A percentile compares a stretch with the other conserved stretches of the same genome.
Evolutionary conservation across 2,113 vertebrate species (phyloP).

Genomic region (Artemisiospiza belli): DNA sequence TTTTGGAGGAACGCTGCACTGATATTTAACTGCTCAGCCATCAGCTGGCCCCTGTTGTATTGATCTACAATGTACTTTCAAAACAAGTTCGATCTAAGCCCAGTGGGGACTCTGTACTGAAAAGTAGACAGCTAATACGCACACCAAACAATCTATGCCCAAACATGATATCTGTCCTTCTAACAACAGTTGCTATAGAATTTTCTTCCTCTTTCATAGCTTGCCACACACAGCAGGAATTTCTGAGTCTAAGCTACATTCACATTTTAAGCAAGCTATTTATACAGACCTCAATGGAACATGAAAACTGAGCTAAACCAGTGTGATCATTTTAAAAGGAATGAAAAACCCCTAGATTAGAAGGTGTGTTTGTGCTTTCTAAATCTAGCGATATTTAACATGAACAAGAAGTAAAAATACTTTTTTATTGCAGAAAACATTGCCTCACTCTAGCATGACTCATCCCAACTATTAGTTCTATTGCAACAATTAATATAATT

Average conservation of each 20-base stretch:
- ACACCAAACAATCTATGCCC: constrained; percentile 45
- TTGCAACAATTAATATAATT: neutral
- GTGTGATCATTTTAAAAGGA: neutral
- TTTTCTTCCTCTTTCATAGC: constrained; percentile 39
- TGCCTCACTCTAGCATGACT: neutral
- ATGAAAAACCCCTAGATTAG: neutral
- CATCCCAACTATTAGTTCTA: neutral
- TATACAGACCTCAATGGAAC: neutral
- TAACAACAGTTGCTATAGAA: constrained; percentile 55
- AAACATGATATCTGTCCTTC: constrained; percentile 54
- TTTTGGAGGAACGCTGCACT: constrained; percentile 15
- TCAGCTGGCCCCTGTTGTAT: constrained; percentile 35
- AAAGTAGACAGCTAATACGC: constrained; percentile 56
- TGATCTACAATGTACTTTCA: constrained; percentile 64
- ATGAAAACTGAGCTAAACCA: constrained; percentile 3
- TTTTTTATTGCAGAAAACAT: neutral
- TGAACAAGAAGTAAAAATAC: neutral
- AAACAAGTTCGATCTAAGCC: constrained; percentile 59
- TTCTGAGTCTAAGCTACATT: constrained; percentile 6
- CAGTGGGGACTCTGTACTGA: constrained; percentile 53
- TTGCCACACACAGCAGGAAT: constrained; percentile 49
- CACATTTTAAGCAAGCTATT: constrained; percentile 37
- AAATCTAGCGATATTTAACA: neutral
- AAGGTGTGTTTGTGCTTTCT: neutral
- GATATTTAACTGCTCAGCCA: constrained; percentile 8